Percentiles rank a stretch among this genome's conserved stretches.
Evolutionary conservation across 2,888 invertebrate species (phyloP).

Genomic region (Watsonalla cultraria): DNA sequence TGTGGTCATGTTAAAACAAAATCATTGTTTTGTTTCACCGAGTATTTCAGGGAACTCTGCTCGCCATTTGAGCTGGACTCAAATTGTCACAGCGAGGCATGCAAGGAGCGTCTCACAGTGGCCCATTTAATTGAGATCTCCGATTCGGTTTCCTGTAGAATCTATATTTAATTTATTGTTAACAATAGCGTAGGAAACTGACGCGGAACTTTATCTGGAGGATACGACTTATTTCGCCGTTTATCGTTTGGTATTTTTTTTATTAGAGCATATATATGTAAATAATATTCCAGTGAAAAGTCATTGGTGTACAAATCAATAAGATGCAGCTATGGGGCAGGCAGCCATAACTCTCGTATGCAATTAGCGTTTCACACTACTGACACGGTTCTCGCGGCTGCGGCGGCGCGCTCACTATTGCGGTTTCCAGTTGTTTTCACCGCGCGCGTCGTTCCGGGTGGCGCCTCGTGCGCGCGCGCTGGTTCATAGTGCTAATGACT

Average conservation of each 20-base stretch:
- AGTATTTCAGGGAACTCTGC: constrained; percentile 57
- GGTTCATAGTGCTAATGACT: constrained; percentile 58
- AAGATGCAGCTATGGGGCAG: constrained; percentile 38
- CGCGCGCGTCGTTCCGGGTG: constrained; percentile 73
- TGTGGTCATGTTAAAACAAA: constrained; percentile 51
- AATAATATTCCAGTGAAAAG: background rate
- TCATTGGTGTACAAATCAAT: constrained; percentile 20
- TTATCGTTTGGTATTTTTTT: constrained; percentile 26
- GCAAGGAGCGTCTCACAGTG: constrained; percentile 65
- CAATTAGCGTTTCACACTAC: constrained; percentile 77
- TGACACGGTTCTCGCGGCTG: constrained; percentile 75
- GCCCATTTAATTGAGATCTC: constrained; percentile 72
- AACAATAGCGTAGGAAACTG: constrained; percentile 73
- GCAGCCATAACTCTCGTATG: constrained; percentile 53
- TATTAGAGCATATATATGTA: background rate
- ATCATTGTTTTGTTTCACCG: constrained; percentile 17
- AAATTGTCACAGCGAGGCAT: constrained; percentile 71
- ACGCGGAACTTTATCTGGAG: constrained; percentile 70
- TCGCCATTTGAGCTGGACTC: constrained; percentile 77
- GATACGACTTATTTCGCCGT: constrained; percentile 49
- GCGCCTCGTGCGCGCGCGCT: constrained; percentile 57
- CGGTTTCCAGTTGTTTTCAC: constrained; percentile 77
- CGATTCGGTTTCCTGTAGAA: constrained; percentile 78
- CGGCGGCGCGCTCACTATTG: constrained; percentile 56
- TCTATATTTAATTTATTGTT: constrained; percentile 77